Conservation (phyloP, 2,113 vertebrate genomes). For the Procavia capensis region DNA sequence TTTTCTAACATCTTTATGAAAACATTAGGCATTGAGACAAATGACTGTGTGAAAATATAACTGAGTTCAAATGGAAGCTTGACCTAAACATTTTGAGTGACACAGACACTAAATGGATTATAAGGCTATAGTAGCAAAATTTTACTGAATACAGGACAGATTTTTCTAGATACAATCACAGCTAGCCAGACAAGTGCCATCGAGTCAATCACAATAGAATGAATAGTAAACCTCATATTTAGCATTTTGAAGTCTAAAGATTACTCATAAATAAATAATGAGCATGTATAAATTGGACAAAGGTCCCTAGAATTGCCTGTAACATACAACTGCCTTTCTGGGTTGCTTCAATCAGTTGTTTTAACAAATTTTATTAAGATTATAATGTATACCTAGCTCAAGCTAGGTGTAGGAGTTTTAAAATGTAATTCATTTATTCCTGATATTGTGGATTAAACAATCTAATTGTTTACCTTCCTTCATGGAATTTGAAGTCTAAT, state of each 20-base stretch:
- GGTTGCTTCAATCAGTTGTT: not conserved
- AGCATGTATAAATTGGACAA: not conserved
- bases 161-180: not conserved
- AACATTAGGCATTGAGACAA: not conserved
- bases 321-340: not conserved
- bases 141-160: not conserved
- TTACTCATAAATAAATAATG: not conserved
- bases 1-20: conserved; percentile 14
- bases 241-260: too few relatives aligned
- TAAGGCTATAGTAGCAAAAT: not conserved
- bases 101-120: not conserved
- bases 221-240: not conserved
- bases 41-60: not conserved
- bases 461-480: not conserved
- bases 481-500: not conserved
- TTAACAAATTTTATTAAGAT: not conserved
- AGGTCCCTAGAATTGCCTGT: not conserved
- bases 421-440: too few relatives aligned
- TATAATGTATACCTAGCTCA: not conserved
- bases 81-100: not conserved
- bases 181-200: too few relatives aligned
- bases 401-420: too few relatives aligned
- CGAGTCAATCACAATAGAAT: not conserved
- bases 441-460: not conserved
- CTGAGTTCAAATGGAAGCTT: not conserved